phyloP scores from a whole-genome alignment of 2,888 invertebrate species.

The Syritta pipiens region DNA sequence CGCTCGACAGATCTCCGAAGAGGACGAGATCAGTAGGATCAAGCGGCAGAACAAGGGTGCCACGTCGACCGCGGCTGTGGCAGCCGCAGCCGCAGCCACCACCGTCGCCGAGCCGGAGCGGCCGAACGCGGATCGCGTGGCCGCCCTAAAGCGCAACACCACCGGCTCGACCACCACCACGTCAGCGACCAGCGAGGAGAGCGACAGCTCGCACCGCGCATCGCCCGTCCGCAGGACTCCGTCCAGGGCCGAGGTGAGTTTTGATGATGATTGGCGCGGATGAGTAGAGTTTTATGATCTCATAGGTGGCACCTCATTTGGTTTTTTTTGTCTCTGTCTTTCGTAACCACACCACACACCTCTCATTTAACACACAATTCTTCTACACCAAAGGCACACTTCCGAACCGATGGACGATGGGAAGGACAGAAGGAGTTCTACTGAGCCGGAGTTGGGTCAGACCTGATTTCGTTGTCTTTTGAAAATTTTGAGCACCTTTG shows the following conservation, averaged over 20 bases:
- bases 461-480: slow-evolving; percentile 15
- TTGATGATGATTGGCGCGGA: slow-evolving; percentile 71
- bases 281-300: slow-evolving; percentile 13
- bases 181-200: slow-evolving; percentile 80
- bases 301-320: slow-evolving; percentile 18
- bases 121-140: slow-evolving; percentile 80
- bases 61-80: slow-evolving; percentile 80
- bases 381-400: background rate
- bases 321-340: slow-evolving; percentile 19
- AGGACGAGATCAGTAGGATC: slow-evolving; percentile 92
- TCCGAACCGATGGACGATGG: slow-evolving; percentile 2
- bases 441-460: too few species aligned
- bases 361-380: background rate
- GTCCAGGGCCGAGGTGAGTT: slow-evolving; percentile 89
- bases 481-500: background rate
- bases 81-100: slow-evolving; percentile 75
- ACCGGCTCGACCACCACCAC: slow-evolving; percentile 73
- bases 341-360: background rate
- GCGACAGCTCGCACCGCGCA: slow-evolving; percentile 81
- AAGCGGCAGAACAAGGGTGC: slow-evolving; percentile 92
- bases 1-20: slow-evolving; percentile 90
- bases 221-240: slow-evolving; percentile 85
- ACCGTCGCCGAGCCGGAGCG: slow-evolving; percentile 81
- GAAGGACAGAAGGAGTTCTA: slow-evolving; percentile 48
- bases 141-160: slow-evolving; percentile 79